Conservation (phyloP, 2,797 vertebrate genomes). For the Momotus momota region DNA sequence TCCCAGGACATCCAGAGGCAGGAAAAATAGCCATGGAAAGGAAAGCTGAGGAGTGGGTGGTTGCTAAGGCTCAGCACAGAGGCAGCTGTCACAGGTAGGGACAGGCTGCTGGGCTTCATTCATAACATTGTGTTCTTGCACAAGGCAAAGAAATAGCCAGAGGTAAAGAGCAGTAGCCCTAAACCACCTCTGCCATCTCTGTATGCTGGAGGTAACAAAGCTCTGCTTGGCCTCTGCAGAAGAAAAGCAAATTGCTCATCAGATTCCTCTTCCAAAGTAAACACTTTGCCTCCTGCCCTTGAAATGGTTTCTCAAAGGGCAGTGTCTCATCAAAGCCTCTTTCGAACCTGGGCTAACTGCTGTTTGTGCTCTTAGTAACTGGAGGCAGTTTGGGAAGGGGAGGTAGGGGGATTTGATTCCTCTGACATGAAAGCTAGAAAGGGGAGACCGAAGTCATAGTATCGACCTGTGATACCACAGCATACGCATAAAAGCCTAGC, state of each 20-base stretch:
- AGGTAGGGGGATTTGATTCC: not conserved
- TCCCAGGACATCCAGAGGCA: not conserved
- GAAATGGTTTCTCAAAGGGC: conserved; percentile 3
- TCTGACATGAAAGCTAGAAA: conserved; percentile 2
- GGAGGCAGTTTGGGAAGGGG: not conserved
- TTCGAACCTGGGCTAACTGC: not conserved
- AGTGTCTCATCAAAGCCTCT: not conserved
- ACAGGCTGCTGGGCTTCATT: not conserved
- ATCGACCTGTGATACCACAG: not conserved
- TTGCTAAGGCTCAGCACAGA: not conserved
- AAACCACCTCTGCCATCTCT: not conserved
- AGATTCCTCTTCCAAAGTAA: not conserved
- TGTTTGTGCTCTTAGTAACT: not conserved
- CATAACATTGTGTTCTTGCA: not conserved
- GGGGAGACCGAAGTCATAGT: not conserved
- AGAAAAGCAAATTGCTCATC: not conserved
- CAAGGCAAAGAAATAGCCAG: not conserved
- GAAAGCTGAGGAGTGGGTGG: not conserved
- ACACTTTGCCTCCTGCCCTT: not conserved
- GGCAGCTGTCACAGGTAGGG: not conserved
- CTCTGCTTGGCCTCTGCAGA: not conserved
- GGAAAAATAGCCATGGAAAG: not conserved
- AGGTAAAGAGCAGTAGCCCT: not conserved
- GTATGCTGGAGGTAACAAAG: not conserved
- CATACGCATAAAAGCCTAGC: not conserved